phyloP scores from a whole-genome alignment of 2,888 invertebrate genomes.

The Phrixothrix hirtus region DNA sequence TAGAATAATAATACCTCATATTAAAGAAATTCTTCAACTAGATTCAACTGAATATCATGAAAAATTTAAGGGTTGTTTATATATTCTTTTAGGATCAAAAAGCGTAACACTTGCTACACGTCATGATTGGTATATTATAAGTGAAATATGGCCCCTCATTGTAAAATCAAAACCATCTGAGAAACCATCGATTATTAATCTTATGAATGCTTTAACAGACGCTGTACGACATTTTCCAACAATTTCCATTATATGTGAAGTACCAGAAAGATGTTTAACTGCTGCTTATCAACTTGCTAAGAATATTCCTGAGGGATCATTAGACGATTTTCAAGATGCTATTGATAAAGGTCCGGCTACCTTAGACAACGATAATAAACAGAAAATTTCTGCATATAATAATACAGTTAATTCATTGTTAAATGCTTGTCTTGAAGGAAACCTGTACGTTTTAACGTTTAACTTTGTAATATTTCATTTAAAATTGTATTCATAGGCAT shows the following conservation, averaged over 20 bases:
- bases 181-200: conserved; percentile 76
- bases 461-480: conserved; percentile 5
- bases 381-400: conserved; percentile 59
- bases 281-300: conserved; percentile 58
- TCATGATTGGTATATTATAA: conserved; percentile 75
- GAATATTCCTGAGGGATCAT: conserved; percentile 50
- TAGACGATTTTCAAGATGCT: conserved; percentile 52
- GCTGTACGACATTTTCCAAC: conserved; percentile 66
- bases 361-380: conserved; percentile 54
- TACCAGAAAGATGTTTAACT: conserved; percentile 60
- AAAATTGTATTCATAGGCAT: conserved; percentile 60
- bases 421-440: conserved; percentile 60
- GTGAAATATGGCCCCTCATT: conserved; percentile 77
- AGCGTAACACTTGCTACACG: conserved; percentile 67
- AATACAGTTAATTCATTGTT: conserved; percentile 59
- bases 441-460: conserved; percentile 51
- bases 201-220: conserved; percentile 63
- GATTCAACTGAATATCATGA: conserved; percentile 68
- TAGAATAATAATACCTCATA: conserved; percentile 64
- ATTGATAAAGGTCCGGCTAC: conserved; percentile 51
- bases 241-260: conserved; percentile 62
- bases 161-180: conserved; percentile 80
- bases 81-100: conserved; percentile 72
- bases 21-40: conserved; percentile 64
- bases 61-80: conserved; percentile 77